Percentiles rank a stretch among this genome's conserved stretches.
phyloP scores from a whole-genome alignment of 1,140 invertebrate species.

The Drosophila dunni region DNA sequence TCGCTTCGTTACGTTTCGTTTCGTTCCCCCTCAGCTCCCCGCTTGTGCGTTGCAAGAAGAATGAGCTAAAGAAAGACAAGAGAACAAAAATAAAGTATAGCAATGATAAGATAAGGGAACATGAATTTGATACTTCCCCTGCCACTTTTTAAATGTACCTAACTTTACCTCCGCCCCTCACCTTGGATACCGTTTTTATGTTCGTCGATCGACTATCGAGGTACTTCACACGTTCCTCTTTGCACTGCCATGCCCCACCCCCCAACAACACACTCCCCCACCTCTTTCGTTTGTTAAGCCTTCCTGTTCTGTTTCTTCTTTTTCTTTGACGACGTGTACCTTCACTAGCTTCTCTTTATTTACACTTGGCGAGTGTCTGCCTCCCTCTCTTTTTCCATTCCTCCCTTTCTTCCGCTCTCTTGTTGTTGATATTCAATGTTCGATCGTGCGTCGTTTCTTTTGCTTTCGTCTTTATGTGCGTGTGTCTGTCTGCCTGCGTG shows the following conservation, averaged over 20 bases:
- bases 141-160: neutral
- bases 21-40: neutral
- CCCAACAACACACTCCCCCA: neutral
- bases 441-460: constrained; percentile 50
- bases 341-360: constrained; percentile 40
- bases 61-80: neutral
- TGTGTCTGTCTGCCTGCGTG: constrained; percentile 24
- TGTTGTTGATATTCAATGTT: constrained; percentile 33
- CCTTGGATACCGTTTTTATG: constrained; percentile 3
- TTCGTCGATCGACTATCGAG: constrained; percentile 25
- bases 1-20: neutral
- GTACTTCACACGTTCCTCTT: constrained; percentile 41
- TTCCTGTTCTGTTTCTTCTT: constrained; percentile 30
- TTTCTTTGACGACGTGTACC: neutral
- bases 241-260: neutral
- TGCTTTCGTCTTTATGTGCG: neutral
- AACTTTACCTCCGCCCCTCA: neutral
- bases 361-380: constrained; percentile 21
- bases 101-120: constrained; percentile 53
- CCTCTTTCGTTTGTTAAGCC: constrained; percentile 27
- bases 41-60: neutral
- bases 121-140: constrained; percentile 22
- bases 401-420: constrained; percentile 20
- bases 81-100: constrained; percentile 18
- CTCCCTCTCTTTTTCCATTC: neutral